phyloP scores from a whole-genome alignment of 2,888 invertebrate species.

The Cataglyphis livida region DNA sequence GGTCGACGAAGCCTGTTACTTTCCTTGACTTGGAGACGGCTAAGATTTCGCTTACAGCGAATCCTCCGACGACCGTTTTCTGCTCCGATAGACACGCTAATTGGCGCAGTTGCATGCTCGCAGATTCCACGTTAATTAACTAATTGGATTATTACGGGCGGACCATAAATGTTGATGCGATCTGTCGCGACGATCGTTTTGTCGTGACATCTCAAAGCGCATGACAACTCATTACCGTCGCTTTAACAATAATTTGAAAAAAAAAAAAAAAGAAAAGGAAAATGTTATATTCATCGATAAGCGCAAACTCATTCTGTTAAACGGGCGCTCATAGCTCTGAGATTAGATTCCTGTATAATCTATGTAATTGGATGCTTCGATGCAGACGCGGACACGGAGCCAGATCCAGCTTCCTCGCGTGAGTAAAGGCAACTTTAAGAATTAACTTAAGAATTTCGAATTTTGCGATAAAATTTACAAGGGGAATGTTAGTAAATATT shows the following conservation, averaged over 20 bases:
- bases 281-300: background rate
- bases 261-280: background rate
- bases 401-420: constrained; percentile 50
- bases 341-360: constrained; percentile 49
- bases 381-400: constrained; percentile 2
- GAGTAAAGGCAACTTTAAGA: constrained; percentile 43
- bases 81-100: constrained; percentile 62
- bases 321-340: background rate
- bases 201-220: background rate
- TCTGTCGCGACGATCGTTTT: constrained; percentile 19
- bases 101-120: constrained; percentile 61
- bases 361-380: constrained; percentile 62
- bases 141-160: constrained; percentile 62
- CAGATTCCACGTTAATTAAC: constrained; percentile 65
- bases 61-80: constrained; percentile 47
- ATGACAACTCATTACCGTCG: background rate
- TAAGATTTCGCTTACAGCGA: constrained; percentile 13
- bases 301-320: constrained; percentile 36
- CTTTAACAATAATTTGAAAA: background rate
- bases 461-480: background rate
- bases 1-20: constrained; percentile 63
- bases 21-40: constrained; percentile 36
- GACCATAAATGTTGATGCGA: background rate
- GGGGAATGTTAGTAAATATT: no score
- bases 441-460: constrained; percentile 7